Conservation (phyloP, 2,797 vertebrate species). For the Lateolabrax maculatus region DNA sequence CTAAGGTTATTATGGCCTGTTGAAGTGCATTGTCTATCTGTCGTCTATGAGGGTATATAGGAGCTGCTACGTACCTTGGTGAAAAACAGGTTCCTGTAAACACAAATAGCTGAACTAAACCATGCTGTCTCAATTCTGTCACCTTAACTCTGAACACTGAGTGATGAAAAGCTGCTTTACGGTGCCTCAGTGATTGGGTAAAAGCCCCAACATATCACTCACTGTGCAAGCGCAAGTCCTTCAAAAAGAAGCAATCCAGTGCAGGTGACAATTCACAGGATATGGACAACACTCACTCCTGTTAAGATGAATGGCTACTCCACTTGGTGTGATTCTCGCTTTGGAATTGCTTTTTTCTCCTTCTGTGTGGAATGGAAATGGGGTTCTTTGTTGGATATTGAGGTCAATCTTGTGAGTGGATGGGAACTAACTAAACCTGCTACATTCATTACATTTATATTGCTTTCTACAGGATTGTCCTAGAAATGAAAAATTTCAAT, state of each 20-base stretch:
- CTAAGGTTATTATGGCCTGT: conserved; percentile 20
- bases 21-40: conserved; percentile 10
- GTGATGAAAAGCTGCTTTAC: conserved; percentile 34
- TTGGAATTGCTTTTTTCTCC: conserved; percentile 54
- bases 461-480: neutral
- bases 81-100: conserved; percentile 9
- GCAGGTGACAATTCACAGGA: conserved; percentile 26
- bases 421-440: neutral
- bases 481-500: conserved; percentile 1
- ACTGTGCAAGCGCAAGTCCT: conserved; percentile 1
- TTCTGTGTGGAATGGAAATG: conserved; percentile 41
- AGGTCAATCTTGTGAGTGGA: conserved; percentile 27
- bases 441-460: conserved; percentile 24
- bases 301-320: conserved; percentile 49
- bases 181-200: conserved; percentile 14
- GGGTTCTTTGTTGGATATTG: conserved; percentile 50
- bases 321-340: conserved; percentile 1
- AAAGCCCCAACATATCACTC: conserved; percentile 18
- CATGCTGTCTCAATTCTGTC: neutral
- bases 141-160: conserved; percentile 5
- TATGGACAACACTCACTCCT: conserved; percentile 16
- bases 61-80: neutral
- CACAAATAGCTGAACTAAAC: conserved; percentile 27
- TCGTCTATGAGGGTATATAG: neutral
- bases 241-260: conserved; percentile 47